Base-by-base conservation (phyloP, 2,888 invertebrate genomes). In the Polyploca ridens region DNA sequence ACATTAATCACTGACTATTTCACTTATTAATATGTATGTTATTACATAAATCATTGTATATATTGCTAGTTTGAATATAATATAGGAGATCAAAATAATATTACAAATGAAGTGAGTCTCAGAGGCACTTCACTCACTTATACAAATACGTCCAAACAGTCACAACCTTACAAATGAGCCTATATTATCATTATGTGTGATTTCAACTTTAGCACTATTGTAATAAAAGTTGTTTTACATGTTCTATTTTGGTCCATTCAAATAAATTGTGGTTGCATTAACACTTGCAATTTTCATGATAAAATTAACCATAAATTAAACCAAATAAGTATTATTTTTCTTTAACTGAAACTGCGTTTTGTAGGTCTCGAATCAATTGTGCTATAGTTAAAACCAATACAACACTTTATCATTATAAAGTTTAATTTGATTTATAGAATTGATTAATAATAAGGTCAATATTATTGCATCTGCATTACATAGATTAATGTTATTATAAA, bases 101-200 rank as follows among this genome's bases (percentile, higher is more conserved):
- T 54, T 19, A 27, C 35, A 13, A 35, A 58, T 62, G 46, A 63
- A 67, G 67, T 65, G 68, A 57, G 73, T 74, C 72, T 74, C 75
- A 76, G 80, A 90, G 90, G 88, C 90, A 90, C 90, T 89, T 90
- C 76, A 74, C 77, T 82, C 86, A 78, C 84, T 83, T 81, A 84
- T 81, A 54, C 77, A 41, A 4, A 13, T 86, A 87, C 72, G 69
- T 82, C 73, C 83, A 81, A 84, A 86, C 86, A 81, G 86, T 91
- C 91, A 91, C 91, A 91, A 91, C 91, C 91, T 84, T 87, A 82
- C 84, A 54, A 84, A 89, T 91, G 91, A 91, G 91, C 90, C 84
- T 78, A 85, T 71, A 81, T 72, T 79, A 74, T 74, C 71, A 69
- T 69, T 4, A 49, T 7, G 16, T 65, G 68, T 72, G 41, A 60